Evolutionary conservation across 2,113 vertebrate genomes (phyloP).

Genomic region (Nycticryphes semicollaris): DNA sequence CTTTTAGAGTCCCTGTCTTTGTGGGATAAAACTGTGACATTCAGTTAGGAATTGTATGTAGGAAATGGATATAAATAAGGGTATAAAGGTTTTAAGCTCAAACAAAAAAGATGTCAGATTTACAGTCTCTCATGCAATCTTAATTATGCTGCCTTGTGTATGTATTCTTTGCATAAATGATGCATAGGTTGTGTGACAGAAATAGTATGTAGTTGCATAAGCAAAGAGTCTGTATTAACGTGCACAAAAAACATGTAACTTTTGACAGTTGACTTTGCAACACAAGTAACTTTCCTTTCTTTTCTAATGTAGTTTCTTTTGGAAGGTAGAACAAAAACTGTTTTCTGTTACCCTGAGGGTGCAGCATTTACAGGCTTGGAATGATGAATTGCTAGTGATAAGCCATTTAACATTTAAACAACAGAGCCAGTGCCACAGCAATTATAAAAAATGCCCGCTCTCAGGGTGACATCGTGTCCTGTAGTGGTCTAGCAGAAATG

Average conservation of each 20-base stretch:
- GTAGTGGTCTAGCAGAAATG: not conserved
- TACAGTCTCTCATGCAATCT: not conserved
- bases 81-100: not conserved
- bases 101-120: not conserved
- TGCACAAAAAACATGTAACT: not conserved
- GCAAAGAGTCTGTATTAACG: not conserved
- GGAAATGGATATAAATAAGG: not conserved
- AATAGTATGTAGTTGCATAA: not conserved
- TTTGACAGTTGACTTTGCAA: not conserved
- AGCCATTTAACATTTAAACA: not conserved
- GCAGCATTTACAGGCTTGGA: not conserved
- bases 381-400: not conserved
- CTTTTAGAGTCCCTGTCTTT: not conserved
- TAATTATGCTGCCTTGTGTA: constrained; percentile 9
- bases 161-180: constrained; percentile 30
- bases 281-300: not conserved
- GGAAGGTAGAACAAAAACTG: not conserved
- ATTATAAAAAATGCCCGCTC: not conserved
- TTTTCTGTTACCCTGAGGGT: not conserved
- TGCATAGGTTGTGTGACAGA: constrained; percentile 18
- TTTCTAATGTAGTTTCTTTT: not conserved
- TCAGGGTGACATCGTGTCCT: not conserved
- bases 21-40: not conserved
- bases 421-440: not conserved
- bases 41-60: not conserved